phyloP scores from a whole-genome alignment of 2,797 vertebrate species.

The Peromyscus aztecus region DNA sequence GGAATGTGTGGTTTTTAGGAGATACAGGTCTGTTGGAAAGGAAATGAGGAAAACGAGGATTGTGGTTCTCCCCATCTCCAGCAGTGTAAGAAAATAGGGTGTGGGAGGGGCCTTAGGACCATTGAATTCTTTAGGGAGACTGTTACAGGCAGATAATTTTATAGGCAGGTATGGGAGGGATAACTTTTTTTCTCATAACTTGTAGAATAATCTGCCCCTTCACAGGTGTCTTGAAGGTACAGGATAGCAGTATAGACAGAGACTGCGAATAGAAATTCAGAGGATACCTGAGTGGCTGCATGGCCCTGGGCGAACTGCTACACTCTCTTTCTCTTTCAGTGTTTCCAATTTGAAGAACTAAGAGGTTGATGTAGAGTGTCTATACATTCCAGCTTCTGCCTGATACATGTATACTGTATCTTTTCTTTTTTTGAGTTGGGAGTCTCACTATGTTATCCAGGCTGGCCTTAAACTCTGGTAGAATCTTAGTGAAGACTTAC shows the following conservation, averaged over 20 bases:
- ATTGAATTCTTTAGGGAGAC: background rate
- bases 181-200: background rate
- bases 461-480: background rate
- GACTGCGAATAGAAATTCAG: background rate
- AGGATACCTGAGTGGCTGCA: background rate
- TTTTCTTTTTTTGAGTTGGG: background rate
- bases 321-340: background rate
- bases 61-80: background rate
- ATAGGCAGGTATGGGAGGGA: background rate
- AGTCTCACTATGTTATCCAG: background rate
- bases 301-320: background rate
- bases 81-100: background rate
- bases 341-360: background rate
- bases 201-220: background rate
- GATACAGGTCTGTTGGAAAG: background rate
- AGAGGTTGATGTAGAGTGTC: background rate
- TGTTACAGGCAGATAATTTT: background rate
- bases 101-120: background rate
- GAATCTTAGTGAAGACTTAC: background rate
- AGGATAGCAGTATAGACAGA: too few relatives aligned
- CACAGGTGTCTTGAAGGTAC: background rate
- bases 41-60: rapidly evolving
- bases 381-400: background rate
- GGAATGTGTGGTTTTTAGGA: background rate
- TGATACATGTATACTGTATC: background rate